phyloP scores from a whole-genome alignment of 2,797 vertebrate species.

The Onychomys arenicola region DNA sequence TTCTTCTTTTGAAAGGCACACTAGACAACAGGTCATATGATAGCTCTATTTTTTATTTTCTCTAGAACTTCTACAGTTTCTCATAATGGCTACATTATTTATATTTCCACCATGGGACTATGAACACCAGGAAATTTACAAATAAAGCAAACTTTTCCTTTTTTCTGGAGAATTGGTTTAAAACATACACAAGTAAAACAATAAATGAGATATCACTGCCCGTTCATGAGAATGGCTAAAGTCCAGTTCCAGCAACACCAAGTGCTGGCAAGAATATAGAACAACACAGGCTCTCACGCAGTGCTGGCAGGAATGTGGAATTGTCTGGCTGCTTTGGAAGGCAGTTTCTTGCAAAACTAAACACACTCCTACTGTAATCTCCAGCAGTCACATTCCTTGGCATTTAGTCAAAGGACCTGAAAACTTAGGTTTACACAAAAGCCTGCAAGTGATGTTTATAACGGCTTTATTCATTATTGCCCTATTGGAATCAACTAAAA shows the following conservation, averaged over 20 bases:
- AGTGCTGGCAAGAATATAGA: background rate
- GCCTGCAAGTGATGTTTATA: background rate
- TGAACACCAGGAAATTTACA: background rate
- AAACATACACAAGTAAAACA: background rate
- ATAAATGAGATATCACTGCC: background rate
- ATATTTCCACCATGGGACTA: background rate
- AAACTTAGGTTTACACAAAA: background rate
- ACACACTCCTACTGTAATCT: background rate
- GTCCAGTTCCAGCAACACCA: background rate
- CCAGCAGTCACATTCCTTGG: background rate
- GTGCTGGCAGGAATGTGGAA: background rate
- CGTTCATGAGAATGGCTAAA: conserved; percentile 18
- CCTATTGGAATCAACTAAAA: background rate
- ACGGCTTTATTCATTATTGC: background rate
- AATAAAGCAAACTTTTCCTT: background rate
- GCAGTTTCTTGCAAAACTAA: background rate
- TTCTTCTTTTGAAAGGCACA: background rate
- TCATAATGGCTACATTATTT: background rate
- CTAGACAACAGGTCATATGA: background rate
- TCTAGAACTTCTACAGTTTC: background rate
- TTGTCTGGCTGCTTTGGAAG: background rate
- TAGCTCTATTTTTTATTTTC: background rate
- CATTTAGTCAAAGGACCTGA: background rate
- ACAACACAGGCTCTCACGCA: background rate
- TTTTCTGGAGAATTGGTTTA: background rate